Base-by-base conservation (phyloP, 2,888 invertebrate genomes). In the Pachycephus smyrnensis region DNA sequence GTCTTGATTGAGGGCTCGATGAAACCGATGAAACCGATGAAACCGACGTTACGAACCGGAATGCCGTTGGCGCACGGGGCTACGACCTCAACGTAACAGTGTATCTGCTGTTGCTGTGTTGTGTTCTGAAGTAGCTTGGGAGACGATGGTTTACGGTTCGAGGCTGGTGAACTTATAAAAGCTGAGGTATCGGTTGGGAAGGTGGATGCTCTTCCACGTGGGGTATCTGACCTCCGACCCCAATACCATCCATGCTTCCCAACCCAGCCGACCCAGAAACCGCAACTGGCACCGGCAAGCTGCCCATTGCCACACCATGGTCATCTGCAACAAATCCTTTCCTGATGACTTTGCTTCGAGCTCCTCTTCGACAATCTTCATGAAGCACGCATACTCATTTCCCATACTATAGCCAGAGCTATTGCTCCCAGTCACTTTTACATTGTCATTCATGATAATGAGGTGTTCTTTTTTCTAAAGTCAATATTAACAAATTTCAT, bases 291-390 rank as follows among this genome's bases (percentile, higher is more conserved):
- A 85, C 80, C 83, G 84, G 80, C 86, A 85, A 81, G 81, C 83
- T 86, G 86, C 85, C 86, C 87, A 83, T 84, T 83, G 86, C 86
- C 84, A 84, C 82, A 82, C 84, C 84, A 83, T 83, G 84, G 85
- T 86, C 87, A 87, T 86, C 86, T 86, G 86, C 80, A 87, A 86
- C 78, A 78, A 78, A 78, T 69, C 75, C 35, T 40, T 40, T 40
- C 40, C 69, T 75, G 40, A 40, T 40, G 40, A 40, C 40, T 40
- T 15, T 40, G 40, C 40, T 15, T 40, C 40, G 40, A 40, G 40
- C 15, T 40, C 40, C 40, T 40, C 40, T 40, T 40, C 40, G 0
- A 40, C 15, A 4, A 2, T 40, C 40, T 15, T 40, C 40, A 15
- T 15, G 15, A 40, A 40, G 15, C 40, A 40, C 15, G 40, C 40